Conservation (phyloP, 2,113 vertebrate species). For the Monopterus albus region DNA sequence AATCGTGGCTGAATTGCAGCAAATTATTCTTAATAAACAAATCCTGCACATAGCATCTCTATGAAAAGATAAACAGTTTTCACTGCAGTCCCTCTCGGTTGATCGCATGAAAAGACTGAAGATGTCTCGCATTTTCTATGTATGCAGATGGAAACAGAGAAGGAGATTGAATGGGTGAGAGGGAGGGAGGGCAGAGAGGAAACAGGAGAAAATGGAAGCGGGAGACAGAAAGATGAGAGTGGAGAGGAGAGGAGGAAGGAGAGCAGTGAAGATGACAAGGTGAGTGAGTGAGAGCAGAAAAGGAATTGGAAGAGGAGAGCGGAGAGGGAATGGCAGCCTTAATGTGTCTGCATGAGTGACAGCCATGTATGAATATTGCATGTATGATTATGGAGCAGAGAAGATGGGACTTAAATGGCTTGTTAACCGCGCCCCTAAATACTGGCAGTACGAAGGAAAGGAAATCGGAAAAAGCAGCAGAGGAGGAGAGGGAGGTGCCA, state of each 20-base stretch:
- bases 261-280: conserved; percentile 43
- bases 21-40: conserved; percentile 65
- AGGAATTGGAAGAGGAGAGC: conserved; percentile 24
- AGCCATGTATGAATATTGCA: conserved; percentile 66
- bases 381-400: conserved; percentile 65
- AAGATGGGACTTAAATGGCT: conserved; percentile 68
- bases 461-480: conserved; percentile 25
- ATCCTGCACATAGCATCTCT: conserved; percentile 50
- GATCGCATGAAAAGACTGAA: conserved; percentile 58
- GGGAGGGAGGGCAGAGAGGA: conserved; percentile 57
- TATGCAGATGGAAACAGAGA: conserved; percentile 61
- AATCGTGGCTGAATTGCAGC: conserved; percentile 49
- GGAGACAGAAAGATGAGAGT: conserved; percentile 57
- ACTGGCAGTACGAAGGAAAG: conserved; percentile 39
- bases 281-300: conserved; percentile 25
- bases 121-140: conserved; percentile 56
- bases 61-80: conserved; percentile 65
- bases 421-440: conserved; percentile 62
- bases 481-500: conserved; percentile 27
- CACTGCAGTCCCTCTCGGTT: conserved; percentile 14
- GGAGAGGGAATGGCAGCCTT: conserved; percentile 49
- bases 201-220: conserved; percentile 58
- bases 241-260: conserved; percentile 52
- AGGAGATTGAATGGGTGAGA: conserved; percentile 52
- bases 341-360: conserved; percentile 67